Evolutionary conservation across 1,140 invertebrate species (phyloP), one percentile per base, ranked within the genome.

Genomic region (Lepidostoma basale): DNA sequence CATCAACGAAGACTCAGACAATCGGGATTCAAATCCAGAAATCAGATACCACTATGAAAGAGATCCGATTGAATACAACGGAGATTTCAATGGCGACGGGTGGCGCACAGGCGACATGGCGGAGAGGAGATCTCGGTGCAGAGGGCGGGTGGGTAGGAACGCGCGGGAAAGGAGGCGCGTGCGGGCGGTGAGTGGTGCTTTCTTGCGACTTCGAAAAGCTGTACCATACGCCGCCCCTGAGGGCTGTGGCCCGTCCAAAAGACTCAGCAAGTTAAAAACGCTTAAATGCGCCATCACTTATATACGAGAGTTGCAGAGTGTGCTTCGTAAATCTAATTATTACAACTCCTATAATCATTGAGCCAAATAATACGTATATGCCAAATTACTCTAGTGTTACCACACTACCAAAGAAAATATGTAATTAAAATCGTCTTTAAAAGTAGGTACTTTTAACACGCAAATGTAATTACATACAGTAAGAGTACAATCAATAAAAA

Each of bases 181-280:
- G 49, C 39, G 54, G 20, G 72, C 68, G 3, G 72, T 73, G 25
- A 73, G 68, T 36, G 64, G 64, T 26, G 72, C 72, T 25, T 73
- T 70, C 44, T 23, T 70, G 44, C 63, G 62, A 23, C 63, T 73
- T 25, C 62, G 68, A 10, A 63, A 42, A 28, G 65, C 56, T 3
- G 60, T 73, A 18, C 68, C 72, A 20, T 45, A 42, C 0, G 12
- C 47, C 0, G 28, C 25, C 16, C 45, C 30, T 8, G 33, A 14
- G 9, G 40, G 5, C 33, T 9, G 39, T 6, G 25, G 26, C 8
- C 39, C 64, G 0, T 26, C 64, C 14, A 70, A 63, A 28, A 47
- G 72, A n/a, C 44, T 73, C 10, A 73, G 72, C 39, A 73, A 73
- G 33, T 33, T 73, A 26, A 73, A 73, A n/a, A 73, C 72, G 2